These are phyloP conservation scores for Marmota monax DNA, from an alignment of 2,113 vertebrate genomes.

Conservation along the genomic window DNA sequence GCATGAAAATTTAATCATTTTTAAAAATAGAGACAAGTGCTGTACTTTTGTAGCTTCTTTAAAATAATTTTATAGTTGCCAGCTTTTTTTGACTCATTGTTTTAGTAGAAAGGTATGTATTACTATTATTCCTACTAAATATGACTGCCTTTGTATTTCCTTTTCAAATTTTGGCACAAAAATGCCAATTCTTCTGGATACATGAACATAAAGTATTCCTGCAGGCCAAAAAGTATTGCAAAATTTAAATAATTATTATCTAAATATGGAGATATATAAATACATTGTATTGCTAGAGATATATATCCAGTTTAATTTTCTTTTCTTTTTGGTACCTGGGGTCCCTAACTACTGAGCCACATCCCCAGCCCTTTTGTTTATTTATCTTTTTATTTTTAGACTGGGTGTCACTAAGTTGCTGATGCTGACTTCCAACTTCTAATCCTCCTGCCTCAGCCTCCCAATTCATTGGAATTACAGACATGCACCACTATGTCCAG, in stretches of 20 bases:
- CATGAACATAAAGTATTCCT: neutral
- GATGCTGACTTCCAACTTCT: too few species aligned
- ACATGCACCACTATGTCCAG: too few species aligned
- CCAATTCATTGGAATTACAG: too few species aligned
- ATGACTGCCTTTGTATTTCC: neutral
- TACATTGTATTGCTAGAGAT: neutral
- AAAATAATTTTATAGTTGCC: neutral
- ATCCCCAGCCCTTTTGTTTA: too few species aligned
- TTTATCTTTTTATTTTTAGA: too few species aligned
- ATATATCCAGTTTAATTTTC: neutral
- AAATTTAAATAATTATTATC: neutral
- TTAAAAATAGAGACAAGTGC: neutral
- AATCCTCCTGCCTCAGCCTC: too few species aligned
- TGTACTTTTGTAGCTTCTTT: neutral
- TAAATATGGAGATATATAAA: neutral
- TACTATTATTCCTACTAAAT: constrained; percentile 7
- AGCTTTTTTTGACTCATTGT: neutral
- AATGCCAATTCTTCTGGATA: neutral
- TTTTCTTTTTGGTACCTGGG: too few species aligned
- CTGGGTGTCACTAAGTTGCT: too few species aligned
- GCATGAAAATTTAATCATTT: neutral
- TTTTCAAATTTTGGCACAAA: neutral
- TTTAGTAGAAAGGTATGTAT: neutral
- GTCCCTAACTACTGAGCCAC: too few species aligned
- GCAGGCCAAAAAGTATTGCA: neutral